Evolutionary conservation across 2,113 vertebrate genomes (phyloP), one percentile per base, ranked within the genome.

Genomic region (Anhinga anhinga): DNA sequence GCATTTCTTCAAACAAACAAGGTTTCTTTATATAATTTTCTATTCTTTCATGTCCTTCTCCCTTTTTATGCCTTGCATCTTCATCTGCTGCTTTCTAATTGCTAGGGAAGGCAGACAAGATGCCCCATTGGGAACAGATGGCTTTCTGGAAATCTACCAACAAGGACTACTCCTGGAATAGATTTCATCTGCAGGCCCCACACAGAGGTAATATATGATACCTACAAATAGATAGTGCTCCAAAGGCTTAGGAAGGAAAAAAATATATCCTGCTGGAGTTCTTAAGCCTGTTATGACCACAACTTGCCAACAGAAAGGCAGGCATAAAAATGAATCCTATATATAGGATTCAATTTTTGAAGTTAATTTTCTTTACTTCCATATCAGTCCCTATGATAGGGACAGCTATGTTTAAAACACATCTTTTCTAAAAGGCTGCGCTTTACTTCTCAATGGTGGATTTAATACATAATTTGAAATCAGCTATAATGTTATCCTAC

Each of bases 71-170:
- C 56, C 74, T 92, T 91, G 71, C 58, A 40, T 95, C 83, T 88
- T 97, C 91, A 90, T 95, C 94, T 97, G 95, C 91, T 96, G 81
- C 53, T 85, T 94, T 95, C 94, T 97, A 96, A 97, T 97, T 97
- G 94, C 93, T 95, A 86, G 67, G 89, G 82, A 96, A 97, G 89
- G 95, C 94, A 95, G 95, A 96, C 91, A 96, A 95, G 95, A 96
- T 97, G 92, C 86, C 96, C 95, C 95, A 95, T 93, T 95, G 97
- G 89, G 96, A 98, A 97, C 97, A 98, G 96, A 98, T 97, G 96
- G 96, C 89, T 93, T 93, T 95, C 89, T 96, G 96, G 96, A 97
- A 96, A 94, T 80, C 91, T 93, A 95, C 96, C 93, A 97, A 78
- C 84, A 84, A 89, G 91, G 86, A 65, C 88, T 91, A 78, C 95